Percentiles rank a stretch among this genome's conserved stretches.
phyloP scores from a whole-genome alignment of 2,888 invertebrate species.

The Harmothoe impar region DNA sequence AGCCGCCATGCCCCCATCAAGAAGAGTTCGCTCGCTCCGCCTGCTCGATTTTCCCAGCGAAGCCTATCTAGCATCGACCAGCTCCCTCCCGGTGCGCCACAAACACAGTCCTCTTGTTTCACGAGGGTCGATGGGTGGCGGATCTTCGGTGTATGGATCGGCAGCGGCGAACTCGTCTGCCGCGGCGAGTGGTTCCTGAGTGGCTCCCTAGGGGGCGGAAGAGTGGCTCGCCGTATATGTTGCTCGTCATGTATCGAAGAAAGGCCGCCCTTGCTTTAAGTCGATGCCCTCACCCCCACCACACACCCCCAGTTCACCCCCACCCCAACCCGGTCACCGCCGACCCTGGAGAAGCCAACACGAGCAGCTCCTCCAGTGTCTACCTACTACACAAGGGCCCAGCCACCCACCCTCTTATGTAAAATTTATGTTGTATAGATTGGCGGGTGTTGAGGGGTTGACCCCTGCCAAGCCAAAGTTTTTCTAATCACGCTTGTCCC shows the following conservation, averaged over 20 bases:
- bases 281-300: not conserved
- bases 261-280: not conserved
- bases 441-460: not conserved
- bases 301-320: not conserved
- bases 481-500: slow-evolving; percentile 45
- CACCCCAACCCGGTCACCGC: not conserved
- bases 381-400: not conserved
- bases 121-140: slow-evolving; percentile 24
- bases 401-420: slow-evolving; percentile 40
- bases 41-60: slow-evolving; percentile 35
- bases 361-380: not conserved
- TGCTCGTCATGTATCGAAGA: slow-evolving; percentile 33
- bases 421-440: slow-evolving; percentile 60
- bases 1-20: not conserved
- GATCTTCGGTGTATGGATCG: slow-evolving; percentile 57
- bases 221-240: slow-evolving; percentile 53
- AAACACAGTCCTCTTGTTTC: slow-evolving; percentile 62
- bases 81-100: slow-evolving; percentile 8
- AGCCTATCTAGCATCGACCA: slow-evolving; percentile 44
- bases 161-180: not conserved
- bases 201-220: not conserved
- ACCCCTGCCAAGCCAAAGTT: slow-evolving; percentile 1
- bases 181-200: slow-evolving; percentile 36
- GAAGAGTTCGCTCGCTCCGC: slow-evolving; percentile 21
- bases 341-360: not conserved